phyloP scores from a whole-genome alignment of 2,113 vertebrate species.

The Dasyprocta punctata region DNA sequence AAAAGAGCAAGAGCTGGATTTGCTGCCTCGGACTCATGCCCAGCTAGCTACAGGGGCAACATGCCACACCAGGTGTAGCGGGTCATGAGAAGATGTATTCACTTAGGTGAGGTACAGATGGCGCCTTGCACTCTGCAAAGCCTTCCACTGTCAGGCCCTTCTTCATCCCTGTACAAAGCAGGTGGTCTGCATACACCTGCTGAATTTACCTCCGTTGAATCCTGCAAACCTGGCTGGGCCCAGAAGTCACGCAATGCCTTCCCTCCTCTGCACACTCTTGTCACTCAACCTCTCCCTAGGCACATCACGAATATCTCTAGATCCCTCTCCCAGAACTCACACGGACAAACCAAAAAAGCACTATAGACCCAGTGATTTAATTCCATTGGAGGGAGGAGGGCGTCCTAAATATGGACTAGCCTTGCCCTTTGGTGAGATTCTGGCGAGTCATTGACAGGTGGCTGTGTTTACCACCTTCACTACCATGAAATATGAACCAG shows the following conservation, averaged over 20 bases:
- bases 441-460: neutral
- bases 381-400: neutral
- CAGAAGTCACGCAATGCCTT: neutral
- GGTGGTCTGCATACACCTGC: neutral
- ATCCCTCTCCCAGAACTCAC: neutral
- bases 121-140: neutral
- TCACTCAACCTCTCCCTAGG: neutral
- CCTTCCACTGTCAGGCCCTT: neutral
- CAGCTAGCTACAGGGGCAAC: neutral
- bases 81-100: neutral
- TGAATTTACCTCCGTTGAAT: neutral
- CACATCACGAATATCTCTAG: neutral
- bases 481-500: neutral
- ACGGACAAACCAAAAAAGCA: neutral
- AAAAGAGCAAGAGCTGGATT: neutral
- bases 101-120: neutral
- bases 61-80: fast-evolving
- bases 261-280: neutral
- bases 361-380: neutral
- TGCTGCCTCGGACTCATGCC: neutral
- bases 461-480: neutral
- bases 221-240: neutral
- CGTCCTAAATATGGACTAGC: neutral
- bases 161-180: neutral
- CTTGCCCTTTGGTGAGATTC: neutral